Evolutionary conservation across 2,113 vertebrate genomes (phyloP).

Genomic region (Oriolus oriolus): DNA sequence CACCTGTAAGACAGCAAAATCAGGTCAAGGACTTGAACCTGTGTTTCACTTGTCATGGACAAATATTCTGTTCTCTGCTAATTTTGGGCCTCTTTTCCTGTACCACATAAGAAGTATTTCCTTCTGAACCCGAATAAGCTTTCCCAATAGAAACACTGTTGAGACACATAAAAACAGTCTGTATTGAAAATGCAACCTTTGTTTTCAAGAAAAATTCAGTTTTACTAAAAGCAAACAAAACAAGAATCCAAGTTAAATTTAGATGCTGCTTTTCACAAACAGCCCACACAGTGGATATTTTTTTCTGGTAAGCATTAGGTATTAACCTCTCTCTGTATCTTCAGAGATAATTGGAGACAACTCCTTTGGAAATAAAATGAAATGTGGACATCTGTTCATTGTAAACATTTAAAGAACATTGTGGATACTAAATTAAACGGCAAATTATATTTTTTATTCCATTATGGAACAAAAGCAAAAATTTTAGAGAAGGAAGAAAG

Average conservation of each 20-base stretch:
- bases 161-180: not conserved
- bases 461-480: not conserved
- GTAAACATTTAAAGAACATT: not conserved
- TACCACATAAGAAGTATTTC: not conserved
- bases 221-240: not conserved
- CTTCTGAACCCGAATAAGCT: not conserved
- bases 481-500: not conserved
- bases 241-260: not conserved
- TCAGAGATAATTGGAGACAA: not conserved
- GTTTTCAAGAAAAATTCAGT: not conserved
- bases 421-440: not conserved
- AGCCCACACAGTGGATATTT: constrained; percentile 11
- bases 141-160: not conserved
- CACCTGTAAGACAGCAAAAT: not conserved
- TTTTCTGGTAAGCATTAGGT: constrained; percentile 14
- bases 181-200: not conserved
- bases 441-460: not conserved
- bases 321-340: not conserved
- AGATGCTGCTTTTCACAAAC: not conserved
- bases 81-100: not conserved
- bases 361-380: not conserved
- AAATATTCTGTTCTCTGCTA: not conserved
- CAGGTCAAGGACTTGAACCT: not conserved
- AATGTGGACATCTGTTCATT: not conserved
- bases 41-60: not conserved